Conservation (phyloP, 2,888 invertebrate genomes). For the Romanomermis culicivorax region DNA sequence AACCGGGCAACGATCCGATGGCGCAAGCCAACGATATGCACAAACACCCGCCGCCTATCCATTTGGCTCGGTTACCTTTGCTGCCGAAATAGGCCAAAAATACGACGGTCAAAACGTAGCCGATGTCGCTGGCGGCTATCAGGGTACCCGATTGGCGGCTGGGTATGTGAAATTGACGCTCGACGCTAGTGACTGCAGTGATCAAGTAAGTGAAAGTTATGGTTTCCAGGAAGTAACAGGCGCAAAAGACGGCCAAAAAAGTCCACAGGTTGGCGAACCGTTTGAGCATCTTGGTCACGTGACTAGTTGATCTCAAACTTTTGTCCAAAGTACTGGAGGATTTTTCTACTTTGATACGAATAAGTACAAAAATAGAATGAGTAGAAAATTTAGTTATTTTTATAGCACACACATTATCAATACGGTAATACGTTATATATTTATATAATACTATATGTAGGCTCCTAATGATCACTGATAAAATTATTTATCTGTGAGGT, state of each 20-base stretch:
- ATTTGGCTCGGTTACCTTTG: constrained; percentile 9
- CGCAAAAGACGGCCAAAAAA: constrained; percentile 22
- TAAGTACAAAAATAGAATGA: too few relatives aligned
- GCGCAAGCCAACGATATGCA: constrained; percentile 8
- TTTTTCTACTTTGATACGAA: too few relatives aligned
- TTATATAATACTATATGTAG: too few relatives aligned
- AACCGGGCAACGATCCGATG: constrained; percentile 2
- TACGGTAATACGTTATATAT: too few relatives aligned
- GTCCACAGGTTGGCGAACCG: constrained; percentile 12
- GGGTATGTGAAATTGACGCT: constrained; percentile 11
- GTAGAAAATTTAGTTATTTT: too few relatives aligned
- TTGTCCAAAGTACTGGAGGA: too few relatives aligned
- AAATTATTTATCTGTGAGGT: too few relatives aligned
- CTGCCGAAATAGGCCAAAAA: constrained; percentile 9
- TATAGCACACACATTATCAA: too few relatives aligned
- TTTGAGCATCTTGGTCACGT: neutral
- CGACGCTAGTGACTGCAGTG: constrained; percentile 19
- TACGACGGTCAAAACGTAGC: constrained; percentile 8
- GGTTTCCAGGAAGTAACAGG: constrained; percentile 26
- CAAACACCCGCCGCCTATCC: constrained; percentile 11
- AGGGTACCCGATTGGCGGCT: constrained; percentile 7
- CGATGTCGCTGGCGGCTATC: constrained; percentile 9
- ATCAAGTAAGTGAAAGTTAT: constrained; percentile 29
- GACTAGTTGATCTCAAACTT: too few relatives aligned
- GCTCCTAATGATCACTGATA: too few relatives aligned